These are phyloP conservation scores for Brachypalpus laphriformis DNA, from an alignment of 2,888 invertebrate genomes.

Conservation along the genomic window DNA sequence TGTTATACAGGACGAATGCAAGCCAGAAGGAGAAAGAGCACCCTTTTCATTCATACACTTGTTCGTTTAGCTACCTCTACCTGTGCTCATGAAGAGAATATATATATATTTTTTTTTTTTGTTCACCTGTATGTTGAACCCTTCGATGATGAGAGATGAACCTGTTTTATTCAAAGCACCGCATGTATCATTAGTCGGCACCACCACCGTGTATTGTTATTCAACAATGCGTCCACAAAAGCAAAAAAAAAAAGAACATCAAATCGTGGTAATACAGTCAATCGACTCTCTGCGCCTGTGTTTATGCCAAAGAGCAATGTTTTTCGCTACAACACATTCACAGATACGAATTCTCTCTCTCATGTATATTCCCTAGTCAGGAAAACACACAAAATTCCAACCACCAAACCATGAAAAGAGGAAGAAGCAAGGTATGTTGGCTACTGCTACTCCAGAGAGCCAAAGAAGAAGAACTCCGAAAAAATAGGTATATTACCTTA, in stretches of 20 bases:
- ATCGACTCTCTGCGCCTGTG: slow-evolving; percentile 70
- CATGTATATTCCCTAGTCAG: slow-evolving; percentile 52
- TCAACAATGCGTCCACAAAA: slow-evolving; percentile 42
- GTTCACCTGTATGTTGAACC: slow-evolving; percentile 53
- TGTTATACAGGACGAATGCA: slow-evolving; percentile 69
- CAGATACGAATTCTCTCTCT: slow-evolving; percentile 46
- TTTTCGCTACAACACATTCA: slow-evolving; percentile 60
- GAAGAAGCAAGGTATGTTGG: slow-evolving; percentile 70
- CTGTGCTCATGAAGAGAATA: slow-evolving; percentile 36
- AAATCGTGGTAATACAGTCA: slow-evolving; percentile 51
- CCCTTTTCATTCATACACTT: slow-evolving; percentile 63
- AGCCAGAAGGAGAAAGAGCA: slow-evolving; percentile 49
- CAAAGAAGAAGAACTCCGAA: slow-evolving; percentile 79
- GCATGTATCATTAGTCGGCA: slow-evolving; percentile 51
- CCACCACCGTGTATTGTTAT: slow-evolving; percentile 46
- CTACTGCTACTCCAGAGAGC: slow-evolving; percentile 53
- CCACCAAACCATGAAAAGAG: slow-evolving; percentile 73
- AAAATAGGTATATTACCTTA: slow-evolving; percentile 83
- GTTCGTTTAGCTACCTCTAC: slow-evolving; percentile 20
- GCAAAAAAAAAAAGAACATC: slow-evolving; percentile 4
- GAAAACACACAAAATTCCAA: slow-evolving; percentile 50
- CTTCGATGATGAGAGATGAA: slow-evolving; percentile 17
- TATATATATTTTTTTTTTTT: neutral
- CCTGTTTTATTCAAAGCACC: slow-evolving; percentile 47
- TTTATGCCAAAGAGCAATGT: slow-evolving; percentile 69